phyloP scores from a whole-genome alignment of 2,797 vertebrate species.

The Nannoperca obscura region DNA sequence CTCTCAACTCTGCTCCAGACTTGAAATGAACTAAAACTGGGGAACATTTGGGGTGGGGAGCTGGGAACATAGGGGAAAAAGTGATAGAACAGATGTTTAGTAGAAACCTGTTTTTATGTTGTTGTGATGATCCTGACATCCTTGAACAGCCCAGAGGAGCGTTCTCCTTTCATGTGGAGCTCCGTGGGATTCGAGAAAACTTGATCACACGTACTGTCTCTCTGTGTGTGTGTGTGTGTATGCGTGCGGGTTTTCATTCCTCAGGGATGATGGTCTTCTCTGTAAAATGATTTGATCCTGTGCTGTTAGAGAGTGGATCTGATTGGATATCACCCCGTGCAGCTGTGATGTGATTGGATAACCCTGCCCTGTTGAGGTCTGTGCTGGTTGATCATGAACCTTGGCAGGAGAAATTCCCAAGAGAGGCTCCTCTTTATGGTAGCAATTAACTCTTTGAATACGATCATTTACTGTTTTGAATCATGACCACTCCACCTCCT shows the following conservation, averaged over 20 bases:
- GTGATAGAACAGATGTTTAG: conserved; percentile 3
- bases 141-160: conserved; percentile 79
- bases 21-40: conserved; percentile 63
- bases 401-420: conserved; percentile 21
- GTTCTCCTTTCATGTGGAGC: conserved; percentile 40
- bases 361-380: conserved; percentile 37
- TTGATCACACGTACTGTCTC: conserved; percentile 73
- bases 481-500: conserved; percentile 43
- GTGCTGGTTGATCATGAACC: conserved; percentile 45
- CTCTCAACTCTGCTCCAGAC: conserved; percentile 40
- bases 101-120: conserved; percentile 50
- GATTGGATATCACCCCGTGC: conserved; percentile 44
- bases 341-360: conserved; percentile 52
- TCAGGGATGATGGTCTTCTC: conserved; percentile 81
- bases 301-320: conserved; percentile 48
- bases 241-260: conserved; percentile 76
- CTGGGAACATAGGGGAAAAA: neutral
- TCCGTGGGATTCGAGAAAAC: conserved; percentile 70
- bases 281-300: conserved; percentile 55
- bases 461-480: conserved; percentile 63
- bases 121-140: conserved; percentile 79
- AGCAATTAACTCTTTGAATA: conserved; percentile 52
- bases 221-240: conserved; percentile 21
- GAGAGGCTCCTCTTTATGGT: conserved; percentile 22
- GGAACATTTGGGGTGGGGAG: conserved; percentile 20